These are phyloP conservation scores for Eustalomyia histrio DNA, from an alignment of 2,888 invertebrate genomes.

Conservation along the genomic window DNA sequence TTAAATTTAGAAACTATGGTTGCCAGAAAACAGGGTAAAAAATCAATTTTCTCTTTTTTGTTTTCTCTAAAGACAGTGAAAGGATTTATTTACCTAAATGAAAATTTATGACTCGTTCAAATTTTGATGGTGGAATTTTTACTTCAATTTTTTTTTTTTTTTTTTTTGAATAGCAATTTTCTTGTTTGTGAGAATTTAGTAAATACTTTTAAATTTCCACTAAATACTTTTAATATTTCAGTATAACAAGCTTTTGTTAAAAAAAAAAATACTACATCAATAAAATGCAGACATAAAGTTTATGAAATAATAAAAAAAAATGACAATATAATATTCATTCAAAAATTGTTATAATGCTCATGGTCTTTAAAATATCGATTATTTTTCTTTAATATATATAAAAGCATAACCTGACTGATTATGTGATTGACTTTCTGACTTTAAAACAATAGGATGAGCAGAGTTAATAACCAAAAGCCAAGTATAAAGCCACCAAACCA, in stretches of 20 bases:
- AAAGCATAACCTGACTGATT: no score
- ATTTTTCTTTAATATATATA: no score
- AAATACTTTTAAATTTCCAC: not conserved
- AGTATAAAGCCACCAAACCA: no score
- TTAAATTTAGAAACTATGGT: slow-evolving; percentile 46
- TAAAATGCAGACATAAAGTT: slow-evolving; percentile 44
- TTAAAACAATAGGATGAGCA: no score
- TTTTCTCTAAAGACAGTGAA: slow-evolving; percentile 21
- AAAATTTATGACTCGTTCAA: slow-evolving; percentile 36
- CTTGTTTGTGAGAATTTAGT: not conserved
- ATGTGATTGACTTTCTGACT: no score
- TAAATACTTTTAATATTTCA: not conserved
- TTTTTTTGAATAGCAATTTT: not conserved
- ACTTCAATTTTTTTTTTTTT: not conserved
- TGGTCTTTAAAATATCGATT: not conserved
- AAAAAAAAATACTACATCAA: slow-evolving; percentile 35
- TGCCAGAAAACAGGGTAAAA: slow-evolving; percentile 26
- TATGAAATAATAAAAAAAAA: slow-evolving; percentile 18
- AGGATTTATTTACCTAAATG: slow-evolving; percentile 45
- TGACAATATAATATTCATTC: slow-evolving; percentile 5
- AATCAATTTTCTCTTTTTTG: slow-evolving; percentile 9
- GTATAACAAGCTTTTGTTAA: not conserved
- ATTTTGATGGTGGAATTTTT: slow-evolving; percentile 9
- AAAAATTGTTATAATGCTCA: not conserved
- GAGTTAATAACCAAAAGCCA: no score